These are phyloP conservation scores for Lithophane semibrunnea DNA, from an alignment of 2,888 invertebrate genomes.

Conservation along the genomic window DNA sequence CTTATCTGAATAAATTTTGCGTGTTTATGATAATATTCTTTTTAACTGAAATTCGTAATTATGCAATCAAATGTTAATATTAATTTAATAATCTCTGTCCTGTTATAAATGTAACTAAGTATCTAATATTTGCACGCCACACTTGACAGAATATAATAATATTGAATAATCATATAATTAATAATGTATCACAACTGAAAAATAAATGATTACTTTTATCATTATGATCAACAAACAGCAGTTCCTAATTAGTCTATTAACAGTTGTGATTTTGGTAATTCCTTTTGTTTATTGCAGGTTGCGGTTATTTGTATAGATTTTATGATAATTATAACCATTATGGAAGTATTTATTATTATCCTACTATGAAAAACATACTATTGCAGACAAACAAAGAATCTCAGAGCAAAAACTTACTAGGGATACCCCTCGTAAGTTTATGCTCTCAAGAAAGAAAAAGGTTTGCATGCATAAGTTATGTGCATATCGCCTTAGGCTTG, in stretches of 20 bases:
- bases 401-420: conserved; percentile 7
- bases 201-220: too few species aligned
- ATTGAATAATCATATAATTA: neutral
- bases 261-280: neutral
- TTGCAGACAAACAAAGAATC: neutral
- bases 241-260: neutral
- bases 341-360: neutral
- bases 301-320: too few species aligned
- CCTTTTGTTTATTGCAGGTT: too few species aligned
- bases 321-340: too few species aligned
- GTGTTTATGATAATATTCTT: too few species aligned
- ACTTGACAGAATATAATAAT: too few species aligned
- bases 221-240: neutral
- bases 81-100: neutral
- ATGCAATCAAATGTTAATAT: neutral
- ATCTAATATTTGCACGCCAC: neutral
- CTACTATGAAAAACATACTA: neutral
- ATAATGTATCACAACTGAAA: too few species aligned
- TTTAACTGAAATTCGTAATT: neutral
- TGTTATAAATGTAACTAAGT: neutral
- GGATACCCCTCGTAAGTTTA: neutral
- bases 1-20: too few species aligned
- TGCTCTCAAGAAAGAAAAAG: conserved; percentile 15
- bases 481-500: conserved; percentile 12
- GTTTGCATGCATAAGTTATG: conserved; percentile 46